Evolutionary conservation across 2,888 invertebrate genomes (phyloP).

Genomic region (Trimorus sp.): DNA sequence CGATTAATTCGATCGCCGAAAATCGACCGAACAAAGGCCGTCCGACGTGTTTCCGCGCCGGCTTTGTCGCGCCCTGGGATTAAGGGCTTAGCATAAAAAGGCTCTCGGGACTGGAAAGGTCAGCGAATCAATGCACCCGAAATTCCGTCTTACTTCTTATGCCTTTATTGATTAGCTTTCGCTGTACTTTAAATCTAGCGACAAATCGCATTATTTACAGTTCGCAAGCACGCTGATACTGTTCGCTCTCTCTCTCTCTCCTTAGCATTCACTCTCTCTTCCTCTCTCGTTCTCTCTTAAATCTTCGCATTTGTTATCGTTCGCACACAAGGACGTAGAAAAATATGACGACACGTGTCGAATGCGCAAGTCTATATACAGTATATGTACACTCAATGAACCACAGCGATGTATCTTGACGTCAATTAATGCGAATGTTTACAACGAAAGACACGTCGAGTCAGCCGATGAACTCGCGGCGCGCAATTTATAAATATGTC

Average conservation of each 20-base stretch:
- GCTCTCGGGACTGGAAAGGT: slow-evolving; percentile 38
- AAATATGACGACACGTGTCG: slow-evolving; percentile 78
- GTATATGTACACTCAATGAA: slow-evolving; percentile 74
- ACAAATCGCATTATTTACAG: slow-evolving; percentile 66
- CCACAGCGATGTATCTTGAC: slow-evolving; percentile 48
- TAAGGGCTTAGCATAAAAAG: slow-evolving; percentile 56
- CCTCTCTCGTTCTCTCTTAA: slow-evolving; percentile 15
- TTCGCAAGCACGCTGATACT: slow-evolving; percentile 56
- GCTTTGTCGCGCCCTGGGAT: slow-evolving; percentile 23
- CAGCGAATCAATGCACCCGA: slow-evolving; percentile 46
- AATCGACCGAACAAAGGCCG: slow-evolving; percentile 11
- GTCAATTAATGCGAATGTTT: slow-evolving; percentile 58
- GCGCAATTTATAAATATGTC: no score
- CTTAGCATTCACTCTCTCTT: no score
- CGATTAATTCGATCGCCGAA: slow-evolving; percentile 42
- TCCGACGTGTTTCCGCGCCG: neutral
- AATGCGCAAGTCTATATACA: slow-evolving; percentile 74
- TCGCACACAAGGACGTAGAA: slow-evolving; percentile 76
- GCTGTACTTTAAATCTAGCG: slow-evolving; percentile 66
- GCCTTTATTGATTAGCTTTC: slow-evolving; percentile 66
- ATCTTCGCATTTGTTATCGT: slow-evolving; percentile 43
- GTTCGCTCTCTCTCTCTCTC: slow-evolving; percentile 11
- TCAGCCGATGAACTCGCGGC: no score
- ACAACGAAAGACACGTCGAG: slow-evolving; percentile 31
- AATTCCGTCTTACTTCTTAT: slow-evolving; percentile 60